These are phyloP conservation scores for Esperia sulphurella DNA, from an alignment of 2,888 invertebrate genomes.

Conservation along the genomic window DNA sequence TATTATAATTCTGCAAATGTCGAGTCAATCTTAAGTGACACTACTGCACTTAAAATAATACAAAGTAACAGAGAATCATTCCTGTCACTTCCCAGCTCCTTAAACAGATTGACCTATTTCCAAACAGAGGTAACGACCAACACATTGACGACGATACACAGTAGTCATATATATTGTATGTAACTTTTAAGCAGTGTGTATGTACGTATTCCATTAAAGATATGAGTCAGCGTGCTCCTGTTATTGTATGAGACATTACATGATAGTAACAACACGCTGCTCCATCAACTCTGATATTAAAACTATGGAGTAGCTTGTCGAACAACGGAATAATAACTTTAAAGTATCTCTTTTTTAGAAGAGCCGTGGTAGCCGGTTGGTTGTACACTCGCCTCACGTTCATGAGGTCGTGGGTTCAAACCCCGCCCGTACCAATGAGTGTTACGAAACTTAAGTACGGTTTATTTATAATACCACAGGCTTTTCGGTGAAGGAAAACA, in stretches of 20 bases:
- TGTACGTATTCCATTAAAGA: neutral
- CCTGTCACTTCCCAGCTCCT: neutral
- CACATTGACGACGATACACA: neutral
- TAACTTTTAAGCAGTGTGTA: neutral
- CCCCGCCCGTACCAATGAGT: no score
- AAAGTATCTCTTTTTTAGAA: no score
- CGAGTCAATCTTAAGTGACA: no score
- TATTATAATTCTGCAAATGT: no score
- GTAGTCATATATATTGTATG: neutral
- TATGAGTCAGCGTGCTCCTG: conserved; percentile 13
- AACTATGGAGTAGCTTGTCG: conserved; percentile 10
- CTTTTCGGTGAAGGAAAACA: no score
- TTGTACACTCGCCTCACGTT: no score
- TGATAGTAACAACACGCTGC: conserved; percentile 22
- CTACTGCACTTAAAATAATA: no score
- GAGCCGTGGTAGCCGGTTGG: no score
- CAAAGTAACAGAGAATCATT: neutral
- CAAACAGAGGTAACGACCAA: conserved; percentile 13
- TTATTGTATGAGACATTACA: conserved; percentile 25
- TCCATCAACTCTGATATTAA: conserved; percentile 18
- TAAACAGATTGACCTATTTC: conserved; percentile 6
- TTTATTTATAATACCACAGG: no score
- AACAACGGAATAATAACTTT: no score
- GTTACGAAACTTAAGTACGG: no score
- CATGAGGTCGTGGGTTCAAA: no score